A percentile compares a stretch with the other conserved stretches of the same genome.
These are phyloP conservation scores for Sarcophaga bullata DNA, from an alignment of 1,140 invertebrate genomes.

Conservation along the genomic window DNA sequence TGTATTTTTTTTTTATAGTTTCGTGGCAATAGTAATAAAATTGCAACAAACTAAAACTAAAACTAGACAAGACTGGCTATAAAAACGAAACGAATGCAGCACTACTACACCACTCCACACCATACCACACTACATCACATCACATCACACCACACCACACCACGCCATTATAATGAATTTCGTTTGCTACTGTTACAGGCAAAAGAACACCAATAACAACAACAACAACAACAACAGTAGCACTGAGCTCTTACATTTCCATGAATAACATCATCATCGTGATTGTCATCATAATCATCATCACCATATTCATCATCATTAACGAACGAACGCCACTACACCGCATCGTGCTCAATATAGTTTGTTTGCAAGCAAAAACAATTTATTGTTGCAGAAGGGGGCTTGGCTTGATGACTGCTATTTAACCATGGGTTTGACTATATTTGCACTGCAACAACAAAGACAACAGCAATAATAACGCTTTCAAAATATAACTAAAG, in stretches of 20 bases:
- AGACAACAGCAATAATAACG: neutral
- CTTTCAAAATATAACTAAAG: neutral
- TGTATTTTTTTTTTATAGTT: slow-evolving; percentile 44
- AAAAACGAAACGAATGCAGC: neutral
- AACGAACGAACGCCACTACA: neutral
- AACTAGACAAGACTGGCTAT: slow-evolving; percentile 27
- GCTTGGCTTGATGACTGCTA: slow-evolving; percentile 34
- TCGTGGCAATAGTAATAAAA: slow-evolving; percentile 31
- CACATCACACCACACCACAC: neutral
- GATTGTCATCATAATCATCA: neutral
- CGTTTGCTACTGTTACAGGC: neutral
- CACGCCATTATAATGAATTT: neutral
- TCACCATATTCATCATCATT: neutral
- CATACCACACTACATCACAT: neutral
- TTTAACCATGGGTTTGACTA: neutral
- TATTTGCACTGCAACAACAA: neutral
- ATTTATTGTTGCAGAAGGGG: slow-evolving; percentile 36
- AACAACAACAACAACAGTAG: neutral
- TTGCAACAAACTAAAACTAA: slow-evolving; percentile 40
- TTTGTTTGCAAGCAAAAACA: slow-evolving; percentile 19
- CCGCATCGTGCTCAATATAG: neutral
- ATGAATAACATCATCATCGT: neutral
- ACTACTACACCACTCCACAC: neutral
- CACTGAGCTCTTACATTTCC: neutral
- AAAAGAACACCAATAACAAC: neutral